These are phyloP conservation scores for Hesperia comma DNA, from an alignment of 2,888 invertebrate genomes.

Conservation along the genomic window DNA sequence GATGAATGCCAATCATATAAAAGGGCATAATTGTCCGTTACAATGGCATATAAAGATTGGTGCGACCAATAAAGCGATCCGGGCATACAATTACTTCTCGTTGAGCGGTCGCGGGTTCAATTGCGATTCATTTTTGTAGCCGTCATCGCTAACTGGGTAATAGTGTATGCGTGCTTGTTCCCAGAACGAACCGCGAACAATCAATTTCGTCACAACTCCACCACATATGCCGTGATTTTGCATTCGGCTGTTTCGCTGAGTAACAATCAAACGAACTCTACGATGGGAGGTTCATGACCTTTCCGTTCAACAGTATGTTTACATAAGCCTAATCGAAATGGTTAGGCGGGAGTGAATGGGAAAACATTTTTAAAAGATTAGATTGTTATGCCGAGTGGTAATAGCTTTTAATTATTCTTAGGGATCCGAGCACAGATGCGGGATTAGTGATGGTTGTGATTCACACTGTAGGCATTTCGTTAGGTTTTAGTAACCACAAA, in stretches of 20 bases:
- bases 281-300: conserved; percentile 10
- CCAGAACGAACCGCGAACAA: conserved; percentile 34
- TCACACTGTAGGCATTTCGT: neutral
- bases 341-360: neutral
- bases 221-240: conserved; percentile 26
- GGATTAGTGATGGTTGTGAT: neutral
- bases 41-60: conserved; percentile 57
- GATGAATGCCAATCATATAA: conserved; percentile 8
- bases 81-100: conserved; percentile 69
- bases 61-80: conserved; percentile 61
- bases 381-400: neutral
- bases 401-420: neutral
- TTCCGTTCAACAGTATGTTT: conserved; percentile 7
- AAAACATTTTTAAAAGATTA: conserved; percentile 1
- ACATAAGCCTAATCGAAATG: conserved; percentile 1
- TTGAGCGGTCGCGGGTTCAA: conserved; percentile 74
- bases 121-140: conserved; percentile 68
- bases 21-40: conserved; percentile 34
- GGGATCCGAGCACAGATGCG: neutral
- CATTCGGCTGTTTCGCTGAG: conserved; percentile 15
- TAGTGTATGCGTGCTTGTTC: conserved; percentile 44
- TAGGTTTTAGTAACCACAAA: no score
- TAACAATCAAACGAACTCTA: neutral
- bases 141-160: conserved; percentile 54
- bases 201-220: conserved; percentile 35